Evolutionary conservation across 2,797 vertebrate genomes (phyloP).

Genomic region (Triplophysa yarkandensis): DNA sequence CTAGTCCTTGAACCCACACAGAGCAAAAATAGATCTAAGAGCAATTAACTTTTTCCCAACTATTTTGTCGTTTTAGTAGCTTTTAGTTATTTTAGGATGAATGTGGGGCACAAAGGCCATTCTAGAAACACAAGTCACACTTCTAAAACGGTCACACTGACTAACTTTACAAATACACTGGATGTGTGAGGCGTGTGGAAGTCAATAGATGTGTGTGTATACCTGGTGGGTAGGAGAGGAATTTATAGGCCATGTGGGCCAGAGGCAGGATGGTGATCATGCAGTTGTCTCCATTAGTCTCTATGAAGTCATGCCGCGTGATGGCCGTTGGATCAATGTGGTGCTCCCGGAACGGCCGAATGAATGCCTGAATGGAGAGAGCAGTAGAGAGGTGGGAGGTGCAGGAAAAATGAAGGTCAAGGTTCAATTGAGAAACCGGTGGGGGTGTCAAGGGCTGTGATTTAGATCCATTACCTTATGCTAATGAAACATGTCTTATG

Average conservation of each 20-base stretch:
- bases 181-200: neutral
- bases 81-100: constrained; percentile 19
- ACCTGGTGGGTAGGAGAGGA: constrained; percentile 62
- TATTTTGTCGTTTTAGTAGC: neutral
- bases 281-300: constrained; percentile 70
- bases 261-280: constrained; percentile 68
- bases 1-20: neutral
- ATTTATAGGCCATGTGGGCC: constrained; percentile 66
- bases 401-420: constrained; percentile 40
- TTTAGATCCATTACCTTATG: constrained; percentile 35
- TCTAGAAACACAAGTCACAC: constrained; percentile 15
- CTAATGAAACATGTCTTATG: constrained; percentile 28
- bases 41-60: neutral
- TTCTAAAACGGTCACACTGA: constrained; percentile 24
- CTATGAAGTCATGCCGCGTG: constrained; percentile 68
- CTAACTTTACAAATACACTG: constrained; percentile 6
- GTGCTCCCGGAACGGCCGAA: constrained; percentile 67
- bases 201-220: constrained; percentile 29
- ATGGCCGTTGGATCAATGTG: constrained; percentile 70
- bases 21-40: neutral
- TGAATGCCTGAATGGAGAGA: constrained; percentile 62
- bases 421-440: constrained; percentile 36
- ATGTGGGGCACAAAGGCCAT: neutral
- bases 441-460: constrained; percentile 19
- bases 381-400: constrained; percentile 14